Base-by-base conservation (phyloP, 2,888 invertebrate species). In the Chrysomela aeneicollis region DNA sequence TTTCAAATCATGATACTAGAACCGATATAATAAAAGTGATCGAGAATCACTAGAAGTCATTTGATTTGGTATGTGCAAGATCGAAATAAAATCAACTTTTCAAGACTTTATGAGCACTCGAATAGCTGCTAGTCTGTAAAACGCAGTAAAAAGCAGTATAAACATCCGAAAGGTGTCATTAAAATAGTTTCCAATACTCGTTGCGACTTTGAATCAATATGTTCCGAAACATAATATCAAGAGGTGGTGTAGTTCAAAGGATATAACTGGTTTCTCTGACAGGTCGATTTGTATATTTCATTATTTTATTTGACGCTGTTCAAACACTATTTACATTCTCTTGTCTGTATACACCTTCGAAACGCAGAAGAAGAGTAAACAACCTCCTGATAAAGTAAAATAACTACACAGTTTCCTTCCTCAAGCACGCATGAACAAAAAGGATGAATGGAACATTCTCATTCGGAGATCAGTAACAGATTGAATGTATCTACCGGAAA, bases 151-250 rank as follows among this genome's bases (percentile, higher is more conserved):
- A 37, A 42, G 42, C 12, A 55, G n/a, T n/a, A 32, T 35, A 55
- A 42, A 55, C 42, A 55, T 32, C 37, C 54, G n/a, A n/a, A n/a
- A 18, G 18, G 35, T 54, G 54, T 54, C 55, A 55, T 55, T 55
- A 55, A 55, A 55, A 32, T 6, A n/a, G 42, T 42, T 21, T 55
- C 37, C 55, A 15, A 5, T 55, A 37, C 37, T 55, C 55, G 42
- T 42, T 55, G 37, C 42, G 37, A 55, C 42, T 55, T 17, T 42
- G 32, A 55, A 55, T 55, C 55, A 55, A 55, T 55, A 55, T 55
- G 42, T 55, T 32, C 42, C 37, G 21, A 54, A 32, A 35, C 54
- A 32, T 26, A 6, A 54, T 17, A 54, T 37, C 54, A 35, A 42
- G 55, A 42, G 37, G 42, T 55, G n/a, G 55, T 42, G 22, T 19